A percentile compares a stretch with the other conserved stretches of the same genome.
Conservation (phyloP, 1,140 invertebrate genomes). For the Bacillus rossius region DNA sequence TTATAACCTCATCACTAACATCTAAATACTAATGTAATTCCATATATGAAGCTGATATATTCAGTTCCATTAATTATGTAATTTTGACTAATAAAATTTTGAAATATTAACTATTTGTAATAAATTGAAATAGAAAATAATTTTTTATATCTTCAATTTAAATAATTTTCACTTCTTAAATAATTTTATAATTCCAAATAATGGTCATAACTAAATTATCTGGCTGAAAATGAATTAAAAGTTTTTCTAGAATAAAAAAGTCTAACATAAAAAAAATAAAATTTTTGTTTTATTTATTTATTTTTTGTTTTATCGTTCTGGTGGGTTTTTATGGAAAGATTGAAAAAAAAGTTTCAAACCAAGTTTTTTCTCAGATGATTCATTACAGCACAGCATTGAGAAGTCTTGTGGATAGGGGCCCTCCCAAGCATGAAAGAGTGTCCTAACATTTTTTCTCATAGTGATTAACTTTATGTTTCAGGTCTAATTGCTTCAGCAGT, state of each 20-base stretch:
- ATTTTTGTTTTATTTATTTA: background rate
- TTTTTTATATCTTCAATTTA: background rate
- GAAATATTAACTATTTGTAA: background rate
- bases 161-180: background rate
- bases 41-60: background rate
- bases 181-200: background rate
- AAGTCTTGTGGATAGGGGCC: too few relatives aligned
- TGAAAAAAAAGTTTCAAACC: background rate
- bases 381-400: too few relatives aligned
- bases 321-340: background rate
- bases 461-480: slow-evolving; percentile 26
- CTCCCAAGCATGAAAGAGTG: too few relatives aligned
- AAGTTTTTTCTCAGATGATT: background rate
- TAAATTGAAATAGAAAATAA: background rate
- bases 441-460: too few relatives aligned
- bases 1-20: background rate
- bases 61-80: background rate
- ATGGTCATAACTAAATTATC: background rate
- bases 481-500: slow-evolving; percentile 54
- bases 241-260: background rate
- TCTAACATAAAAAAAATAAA: background rate
- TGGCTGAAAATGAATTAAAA: background rate
- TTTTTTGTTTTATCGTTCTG: background rate
- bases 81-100: too few relatives aligned
- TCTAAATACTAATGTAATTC: background rate